phyloP scores from a whole-genome alignment of 2,888 invertebrate species.

The Colletes collaris region DNA sequence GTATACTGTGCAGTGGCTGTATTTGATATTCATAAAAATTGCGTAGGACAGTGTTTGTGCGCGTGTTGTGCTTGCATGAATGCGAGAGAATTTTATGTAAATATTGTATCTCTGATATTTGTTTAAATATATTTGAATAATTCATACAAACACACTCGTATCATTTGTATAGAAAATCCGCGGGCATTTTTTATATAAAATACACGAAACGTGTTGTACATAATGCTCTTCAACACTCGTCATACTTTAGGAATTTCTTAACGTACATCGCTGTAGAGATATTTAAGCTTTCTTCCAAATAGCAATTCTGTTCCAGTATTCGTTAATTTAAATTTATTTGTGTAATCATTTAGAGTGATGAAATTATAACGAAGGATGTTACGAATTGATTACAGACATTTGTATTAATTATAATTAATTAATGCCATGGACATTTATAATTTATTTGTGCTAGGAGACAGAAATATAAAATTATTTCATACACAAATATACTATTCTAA shows the following conservation, averaged over 20 bases:
- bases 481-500: conserved; percentile 3
- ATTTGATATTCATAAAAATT: conserved; percentile 50
- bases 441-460: not conserved
- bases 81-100: conserved; percentile 79
- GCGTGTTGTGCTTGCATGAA: conserved; percentile 74
- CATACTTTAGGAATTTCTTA: not conserved
- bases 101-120: conserved; percentile 80
- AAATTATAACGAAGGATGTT: not conserved
- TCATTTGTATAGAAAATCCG: conserved; percentile 30
- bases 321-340: conserved; percentile 1
- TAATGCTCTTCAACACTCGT: conserved; percentile 16
- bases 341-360: not conserved
- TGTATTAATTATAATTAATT: conserved; percentile 10
- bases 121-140: conserved; percentile 83
- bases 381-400: conserved; percentile 8
- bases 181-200: conserved; percentile 27
- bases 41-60: conserved; percentile 63
- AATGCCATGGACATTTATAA: not conserved
- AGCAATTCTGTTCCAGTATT: not conserved
- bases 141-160: conserved; percentile 75
- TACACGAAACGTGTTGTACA: conserved; percentile 17
- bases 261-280: not conserved
- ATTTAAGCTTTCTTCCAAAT: not conserved
- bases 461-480: conserved; percentile 11
- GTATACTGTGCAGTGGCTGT: conserved; percentile 35